Percentiles rank a stretch among this genome's conserved stretches.
phyloP scores from a whole-genome alignment of 2,888 invertebrate species.

The Galeruca laticollis region DNA sequence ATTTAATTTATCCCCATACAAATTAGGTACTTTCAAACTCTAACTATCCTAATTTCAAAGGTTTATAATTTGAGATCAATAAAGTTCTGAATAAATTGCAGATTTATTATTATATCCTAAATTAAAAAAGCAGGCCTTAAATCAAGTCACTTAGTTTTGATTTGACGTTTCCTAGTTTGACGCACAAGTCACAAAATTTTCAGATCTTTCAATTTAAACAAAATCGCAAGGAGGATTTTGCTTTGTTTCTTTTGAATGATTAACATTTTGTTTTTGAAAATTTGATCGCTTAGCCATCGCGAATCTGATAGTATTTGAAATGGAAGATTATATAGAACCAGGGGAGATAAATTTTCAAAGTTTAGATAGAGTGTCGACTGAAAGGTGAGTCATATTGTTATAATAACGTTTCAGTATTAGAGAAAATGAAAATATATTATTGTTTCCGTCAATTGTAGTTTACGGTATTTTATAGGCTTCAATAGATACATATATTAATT shows the following conservation, averaged over 20 bases:
- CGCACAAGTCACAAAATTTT: conserved; percentile 7
- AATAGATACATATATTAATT: too few relatives aligned
- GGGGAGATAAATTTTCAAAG: conserved; percentile 43
- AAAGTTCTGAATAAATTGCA: too few relatives aligned
- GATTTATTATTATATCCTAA: not conserved
- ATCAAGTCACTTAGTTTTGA: not conserved
- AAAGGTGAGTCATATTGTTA: conserved; percentile 35
- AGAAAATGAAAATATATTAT: not conserved
- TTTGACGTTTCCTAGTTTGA: not conserved
- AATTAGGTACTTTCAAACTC: too few relatives aligned
- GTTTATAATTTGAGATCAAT: too few relatives aligned
- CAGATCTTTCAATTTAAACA: conserved; percentile 40
- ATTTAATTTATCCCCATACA: too few relatives aligned
- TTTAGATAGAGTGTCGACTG: conserved; percentile 40
- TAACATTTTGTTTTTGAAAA: conserved; percentile 27
- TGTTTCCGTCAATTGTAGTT: too few relatives aligned
- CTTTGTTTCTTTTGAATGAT: conserved; percentile 27
- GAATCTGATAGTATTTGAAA: not conserved
- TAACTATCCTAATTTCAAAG: too few relatives aligned
- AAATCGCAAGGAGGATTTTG: conserved; percentile 35
- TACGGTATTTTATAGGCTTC: too few relatives aligned
- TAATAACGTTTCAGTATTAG: not conserved
- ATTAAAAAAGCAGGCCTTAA: not conserved
- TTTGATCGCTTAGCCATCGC: conserved; percentile 5
- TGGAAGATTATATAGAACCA: conserved; percentile 41